Evolutionary conservation across 2,888 invertebrate species (phyloP), one percentile per base, ranked within the genome.

Genomic region (Dryocosmus kuriphilus): DNA sequence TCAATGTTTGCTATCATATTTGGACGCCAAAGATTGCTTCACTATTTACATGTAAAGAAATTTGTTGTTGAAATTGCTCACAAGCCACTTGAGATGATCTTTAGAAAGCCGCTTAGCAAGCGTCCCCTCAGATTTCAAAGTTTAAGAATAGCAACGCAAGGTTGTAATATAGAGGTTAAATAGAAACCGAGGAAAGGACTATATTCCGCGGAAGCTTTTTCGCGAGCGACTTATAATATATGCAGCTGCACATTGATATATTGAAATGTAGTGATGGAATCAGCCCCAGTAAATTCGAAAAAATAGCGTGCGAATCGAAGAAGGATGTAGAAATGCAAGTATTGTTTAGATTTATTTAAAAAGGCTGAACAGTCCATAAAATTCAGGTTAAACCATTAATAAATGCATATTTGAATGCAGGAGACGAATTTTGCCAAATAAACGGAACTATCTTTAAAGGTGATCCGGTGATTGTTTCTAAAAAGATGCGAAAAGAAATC

Each of bases 121-220:
- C 9, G 8, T 9, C 35, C 35, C 35, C 35, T 35, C 35, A 83
- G 19, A 46, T 46, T 46, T 16, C 1, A 16, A 46, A 46, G 16
- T n/a, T n/a, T n/a, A n/a, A n/a, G 16, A 63, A 65, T 80, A 16
- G 62, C 22, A 1, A 38, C 81, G 30, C 79, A 84, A 60, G 74
- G 60, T n/a, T 84, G 80, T 77, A 41, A 78, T 2, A 67, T 81
- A 11, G 57, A 16, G 24, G 79, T 83, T 9, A 67, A 73, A 60
- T 84, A 82, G 38, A 82, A 78, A 51, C 87, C 88, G 0, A 88
- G 87, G n/a, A 87, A 85, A 80, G 65, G 81, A 27, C 74, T 88
- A 67, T 82, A 81, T 51, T 79, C 88, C 24, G 85, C 88, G 7
- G 89, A 89, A 74, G 82, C 88, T 8, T 74, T 90, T 22, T 88